Percentiles rank a stretch among this genome's conserved stretches.
These are phyloP conservation scores for Eupithecia inturbata DNA, from an alignment of 2,888 invertebrate genomes.

Conservation along the genomic window DNA sequence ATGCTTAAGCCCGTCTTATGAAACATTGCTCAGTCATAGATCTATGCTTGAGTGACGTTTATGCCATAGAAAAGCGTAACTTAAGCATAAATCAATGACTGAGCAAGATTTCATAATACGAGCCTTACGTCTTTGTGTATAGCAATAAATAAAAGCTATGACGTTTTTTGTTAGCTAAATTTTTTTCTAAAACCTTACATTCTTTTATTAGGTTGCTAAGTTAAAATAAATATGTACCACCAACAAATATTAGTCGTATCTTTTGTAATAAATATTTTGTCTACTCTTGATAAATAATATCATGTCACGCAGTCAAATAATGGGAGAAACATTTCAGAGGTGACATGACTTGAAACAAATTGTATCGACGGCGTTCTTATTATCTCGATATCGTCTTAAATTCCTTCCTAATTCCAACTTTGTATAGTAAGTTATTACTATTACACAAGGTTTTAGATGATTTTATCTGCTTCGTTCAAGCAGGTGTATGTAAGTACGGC, in stretches of 20 bases:
- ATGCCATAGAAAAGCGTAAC: no score
- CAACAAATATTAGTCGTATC: conserved; percentile 21
- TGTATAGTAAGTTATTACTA: not conserved
- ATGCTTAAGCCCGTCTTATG: no score
- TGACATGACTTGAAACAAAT: conserved; percentile 29
- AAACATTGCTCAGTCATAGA: no score
- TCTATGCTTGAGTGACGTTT: no score
- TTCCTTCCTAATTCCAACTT: not conserved
- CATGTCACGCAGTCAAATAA: conserved; percentile 48
- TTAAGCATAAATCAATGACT: no score
- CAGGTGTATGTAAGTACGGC: no score
- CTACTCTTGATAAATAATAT: conserved; percentile 42
- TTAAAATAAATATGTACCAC: conserved; percentile 7
- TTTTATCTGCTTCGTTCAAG: no score
- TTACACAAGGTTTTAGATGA: conserved; percentile 10
- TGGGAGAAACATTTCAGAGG: conserved; percentile 50
- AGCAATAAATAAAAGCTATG: conserved; percentile 18
- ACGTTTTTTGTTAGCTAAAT: conserved; percentile 12
- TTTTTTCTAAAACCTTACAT: conserved; percentile 1
- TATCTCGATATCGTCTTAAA: not conserved
- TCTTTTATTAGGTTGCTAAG: conserved; percentile 1
- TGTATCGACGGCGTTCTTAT: not conserved
- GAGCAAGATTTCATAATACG: no score
- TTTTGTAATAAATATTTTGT: conserved; percentile 30
- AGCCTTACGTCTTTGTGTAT: not conserved